Base-by-base conservation (phyloP, 2,888 invertebrate species). In the Pyrochroa serraticornis region DNA sequence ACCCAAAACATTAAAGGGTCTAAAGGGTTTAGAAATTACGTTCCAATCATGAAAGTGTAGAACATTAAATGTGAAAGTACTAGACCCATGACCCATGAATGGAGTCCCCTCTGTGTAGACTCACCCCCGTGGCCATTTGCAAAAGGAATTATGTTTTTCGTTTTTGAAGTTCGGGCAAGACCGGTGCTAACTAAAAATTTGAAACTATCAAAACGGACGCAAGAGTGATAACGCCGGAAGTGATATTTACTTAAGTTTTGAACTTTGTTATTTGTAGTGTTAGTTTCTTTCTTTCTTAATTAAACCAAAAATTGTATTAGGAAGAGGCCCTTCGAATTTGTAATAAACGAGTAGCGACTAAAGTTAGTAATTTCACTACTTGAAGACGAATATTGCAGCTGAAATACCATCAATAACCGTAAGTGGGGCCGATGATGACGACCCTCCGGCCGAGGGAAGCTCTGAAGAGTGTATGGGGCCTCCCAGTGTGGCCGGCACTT, bases 391-490 rank as follows among this genome's bases (percentile, higher is more conserved):
- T 6, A 37, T 72, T 72, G 8, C 63, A 75, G 75, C 70, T 50
- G 79, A 78, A 67, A 72, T 77, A 48, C 79, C 79, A 6, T 66
- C 71, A 9, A 74, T 77, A 51, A 70, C 71, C 10, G 72, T 78
- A 8, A 78, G 77, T 50, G 74, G 71, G 37, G 75, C 72, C 9
- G 73, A 65, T 7, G 82, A 81, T 41, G 75, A 71, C 12, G 80
- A 80, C 13, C 80, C 80, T 43, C 78, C 80, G 1, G 81, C 80
- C 50, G 80, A 81, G 37, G 75, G 73, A 33, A 72, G 73, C 46
- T 72, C 72, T 3, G 77, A 74, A 41, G 75, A 76, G 13, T 60
- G 62, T 33, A 77, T 78, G 76, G 77, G 78, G 6, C 77, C 78
- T 8, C 78, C 79, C 5, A 68, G 66, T 7, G 69, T 75, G 31